These are phyloP conservation scores for Rhyacichthys aspro DNA, from an alignment of 2,797 vertebrate genomes.

Conservation along the genomic window DNA sequence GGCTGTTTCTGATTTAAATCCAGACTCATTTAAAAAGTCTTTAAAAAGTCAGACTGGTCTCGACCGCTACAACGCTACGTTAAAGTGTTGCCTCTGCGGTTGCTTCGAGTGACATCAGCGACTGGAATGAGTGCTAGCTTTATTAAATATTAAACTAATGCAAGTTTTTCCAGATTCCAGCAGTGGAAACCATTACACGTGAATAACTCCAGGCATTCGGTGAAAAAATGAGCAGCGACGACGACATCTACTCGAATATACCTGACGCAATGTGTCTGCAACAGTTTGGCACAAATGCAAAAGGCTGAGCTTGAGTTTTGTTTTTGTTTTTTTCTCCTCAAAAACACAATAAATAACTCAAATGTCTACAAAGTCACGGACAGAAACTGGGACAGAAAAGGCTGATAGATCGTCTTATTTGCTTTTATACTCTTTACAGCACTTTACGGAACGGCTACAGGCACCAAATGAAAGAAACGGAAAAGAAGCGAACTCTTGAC, in stretches of 20 bases:
- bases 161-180: slow-evolving; percentile 38
- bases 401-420: slow-evolving; percentile 68
- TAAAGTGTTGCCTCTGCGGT: slow-evolving; percentile 53
- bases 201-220: slow-evolving; percentile 58
- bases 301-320: slow-evolving; percentile 72
- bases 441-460: slow-evolving; percentile 82
- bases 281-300: slow-evolving; percentile 85
- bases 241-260: slow-evolving; percentile 64
- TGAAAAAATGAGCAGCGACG: slow-evolving; percentile 61
- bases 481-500: slow-evolving; percentile 33
- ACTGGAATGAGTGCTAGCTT: no score
- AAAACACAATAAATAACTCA: slow-evolving; percentile 72
- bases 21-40: no score
- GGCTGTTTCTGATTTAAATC: no score
- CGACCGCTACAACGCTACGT: slow-evolving; percentile 5
- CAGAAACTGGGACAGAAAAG: slow-evolving; percentile 67
- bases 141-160: no score
- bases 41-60: background rate
- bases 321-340: no score
- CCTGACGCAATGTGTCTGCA: slow-evolving; percentile 71
- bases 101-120: slow-evolving; percentile 56
- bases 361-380: slow-evolving; percentile 74
- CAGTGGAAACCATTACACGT: slow-evolving; percentile 32
- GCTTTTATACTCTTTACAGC: slow-evolving; percentile 75
- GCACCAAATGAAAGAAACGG: slow-evolving; percentile 71